Evolutionary conservation across 1,140 invertebrate genomes (phyloP).

Genomic region (Hetaerina americana): DNA sequence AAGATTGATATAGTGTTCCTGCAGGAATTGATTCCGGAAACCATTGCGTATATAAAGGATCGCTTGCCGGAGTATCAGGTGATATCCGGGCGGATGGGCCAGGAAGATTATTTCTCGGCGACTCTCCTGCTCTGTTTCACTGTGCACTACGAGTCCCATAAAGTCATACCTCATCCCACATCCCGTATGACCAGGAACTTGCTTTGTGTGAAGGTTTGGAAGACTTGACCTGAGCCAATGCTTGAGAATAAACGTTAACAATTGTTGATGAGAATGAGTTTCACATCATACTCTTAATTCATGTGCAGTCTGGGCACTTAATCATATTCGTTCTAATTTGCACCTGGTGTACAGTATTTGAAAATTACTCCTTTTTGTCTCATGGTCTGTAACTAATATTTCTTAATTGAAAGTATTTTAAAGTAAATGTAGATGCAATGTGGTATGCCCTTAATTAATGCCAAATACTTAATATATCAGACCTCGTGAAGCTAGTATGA

Average conservation of each 20-base stretch:
- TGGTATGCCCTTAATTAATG: too few relatives aligned
- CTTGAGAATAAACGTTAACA: not conserved
- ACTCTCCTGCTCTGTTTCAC: constrained; percentile 33
- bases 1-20: constrained; percentile 45
- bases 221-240: not conserved
- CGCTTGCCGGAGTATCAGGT: constrained; percentile 29
- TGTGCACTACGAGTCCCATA: constrained; percentile 28
- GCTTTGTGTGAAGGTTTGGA: constrained; percentile 30
- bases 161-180: constrained; percentile 30
- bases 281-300: too few relatives aligned
- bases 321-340: too few relatives aligned
- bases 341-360: too few relatives aligned
- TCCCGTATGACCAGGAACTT: constrained; percentile 40
- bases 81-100: constrained; percentile 19
- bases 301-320: too few relatives aligned
- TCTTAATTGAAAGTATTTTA: too few relatives aligned
- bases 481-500: too few relatives aligned
- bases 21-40: constrained; percentile 42
- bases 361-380: too few relatives aligned
- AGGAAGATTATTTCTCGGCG: constrained; percentile 34
- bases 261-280: not conserved
- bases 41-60: constrained; percentile 27
- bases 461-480: too few relatives aligned
- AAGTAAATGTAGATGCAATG: too few relatives aligned
- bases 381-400: too few relatives aligned